These are phyloP conservation scores for Digitonthophagus gazella DNA, from an alignment of 2,888 invertebrate genomes.

Conservation along the genomic window DNA sequence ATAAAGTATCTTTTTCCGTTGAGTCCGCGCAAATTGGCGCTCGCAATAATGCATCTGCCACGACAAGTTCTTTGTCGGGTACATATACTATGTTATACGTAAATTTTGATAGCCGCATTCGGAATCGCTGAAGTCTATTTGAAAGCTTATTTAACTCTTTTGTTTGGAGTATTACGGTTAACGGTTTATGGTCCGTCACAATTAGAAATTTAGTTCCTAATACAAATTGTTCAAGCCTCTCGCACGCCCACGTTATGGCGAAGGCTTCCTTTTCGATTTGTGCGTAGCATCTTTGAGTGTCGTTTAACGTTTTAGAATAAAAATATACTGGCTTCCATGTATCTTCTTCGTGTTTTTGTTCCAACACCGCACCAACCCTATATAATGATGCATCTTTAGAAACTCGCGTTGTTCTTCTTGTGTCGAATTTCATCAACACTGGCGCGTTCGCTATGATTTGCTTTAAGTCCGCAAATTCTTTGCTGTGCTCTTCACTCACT, in stretches of 20 bases:
- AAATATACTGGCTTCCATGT: slow-evolving; percentile 3
- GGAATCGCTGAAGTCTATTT: background rate
- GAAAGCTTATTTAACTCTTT: background rate
- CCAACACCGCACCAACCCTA: background rate
- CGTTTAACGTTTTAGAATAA: slow-evolving; percentile 3
- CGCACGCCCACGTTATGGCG: no score
- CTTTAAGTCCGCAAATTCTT: background rate
- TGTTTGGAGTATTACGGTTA: background rate
- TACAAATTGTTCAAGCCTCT: slow-evolving; percentile 11
- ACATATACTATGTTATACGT: background rate
- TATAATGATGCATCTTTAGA: background rate
- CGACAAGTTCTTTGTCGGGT: background rate
- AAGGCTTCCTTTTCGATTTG: background rate
- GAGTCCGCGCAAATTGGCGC: background rate
- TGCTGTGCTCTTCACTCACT: background rate
- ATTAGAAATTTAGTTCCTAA: slow-evolving; percentile 4
- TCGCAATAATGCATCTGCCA: background rate
- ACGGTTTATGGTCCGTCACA: background rate
- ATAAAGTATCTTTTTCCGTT: background rate
- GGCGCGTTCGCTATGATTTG: background rate
- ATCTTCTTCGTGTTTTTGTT: background rate
- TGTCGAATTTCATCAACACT: background rate
- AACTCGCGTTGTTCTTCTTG: background rate
- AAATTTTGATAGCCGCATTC: background rate
- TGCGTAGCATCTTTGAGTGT: no score